phyloP scores from a whole-genome alignment of 2,113 vertebrate species.

The Saiga tatarica region DNA sequence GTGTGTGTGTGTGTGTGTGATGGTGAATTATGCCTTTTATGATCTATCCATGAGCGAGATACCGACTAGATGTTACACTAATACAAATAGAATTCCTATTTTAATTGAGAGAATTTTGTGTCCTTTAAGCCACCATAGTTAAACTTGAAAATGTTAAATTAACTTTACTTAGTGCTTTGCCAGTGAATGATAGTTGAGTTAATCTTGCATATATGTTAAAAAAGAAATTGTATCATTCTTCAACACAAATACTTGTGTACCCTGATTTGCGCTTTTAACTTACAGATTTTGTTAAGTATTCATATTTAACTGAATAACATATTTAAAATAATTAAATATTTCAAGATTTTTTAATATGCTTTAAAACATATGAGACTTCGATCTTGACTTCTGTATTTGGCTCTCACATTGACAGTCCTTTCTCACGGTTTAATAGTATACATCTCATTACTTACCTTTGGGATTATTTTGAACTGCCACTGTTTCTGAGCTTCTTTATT shows the following conservation, averaged over 20 bases:
- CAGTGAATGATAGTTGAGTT: not conserved
- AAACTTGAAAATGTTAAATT: slow-evolving; percentile 9
- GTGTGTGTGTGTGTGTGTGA: not conserved
- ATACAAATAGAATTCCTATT: not conserved
- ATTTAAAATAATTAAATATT: slow-evolving; percentile 13
- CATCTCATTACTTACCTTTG: not conserved
- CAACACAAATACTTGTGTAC: not conserved
- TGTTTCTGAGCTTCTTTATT: slow-evolving; percentile 31
- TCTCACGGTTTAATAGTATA: not conserved
- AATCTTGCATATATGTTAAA: not conserved
- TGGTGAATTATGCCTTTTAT: not conserved
- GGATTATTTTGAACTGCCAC: slow-evolving; percentile 16
- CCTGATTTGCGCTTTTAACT: not conserved
- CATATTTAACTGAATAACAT: not conserved
- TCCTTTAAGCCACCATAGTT: not conserved
- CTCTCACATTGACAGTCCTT: not conserved
- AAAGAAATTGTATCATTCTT: not conserved
- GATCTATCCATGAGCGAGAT: not conserved
- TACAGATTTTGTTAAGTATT: slow-evolving; percentile 16
- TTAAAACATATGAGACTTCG: slow-evolving; percentile 2
- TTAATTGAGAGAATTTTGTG: not conserved
- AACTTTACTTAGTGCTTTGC: not conserved
- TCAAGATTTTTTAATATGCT: not conserved
- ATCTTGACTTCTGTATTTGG: not conserved
- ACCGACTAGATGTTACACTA: not conserved